Conservation (phyloP, 1,140 invertebrate genomes). For the Metopolophium dirhodum region DNA sequence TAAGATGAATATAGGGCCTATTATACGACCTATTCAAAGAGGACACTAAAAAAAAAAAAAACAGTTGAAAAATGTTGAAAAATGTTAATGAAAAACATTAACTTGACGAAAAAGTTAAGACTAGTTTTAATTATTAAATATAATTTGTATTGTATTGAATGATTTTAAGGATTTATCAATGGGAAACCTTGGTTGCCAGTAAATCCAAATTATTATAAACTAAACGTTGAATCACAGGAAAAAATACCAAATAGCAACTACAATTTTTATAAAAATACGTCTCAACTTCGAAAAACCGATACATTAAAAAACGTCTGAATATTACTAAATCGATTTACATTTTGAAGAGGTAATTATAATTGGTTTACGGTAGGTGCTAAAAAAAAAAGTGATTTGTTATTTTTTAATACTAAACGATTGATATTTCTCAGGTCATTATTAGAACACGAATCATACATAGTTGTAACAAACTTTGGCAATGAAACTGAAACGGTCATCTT, state of each 20-base stretch:
- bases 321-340: constrained; percentile 34
- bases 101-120: too few relatives aligned
- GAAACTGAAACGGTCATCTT: not conserved
- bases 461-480: not conserved
- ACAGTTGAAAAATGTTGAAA: too few relatives aligned
- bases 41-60: too few relatives aligned
- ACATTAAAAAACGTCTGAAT: too few relatives aligned
- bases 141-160: too few relatives aligned
- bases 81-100: too few relatives aligned
- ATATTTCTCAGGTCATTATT: not conserved
- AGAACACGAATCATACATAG: not conserved
- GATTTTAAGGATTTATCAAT: not conserved
- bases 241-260: not conserved
- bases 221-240: constrained; percentile 64
- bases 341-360: constrained; percentile 9
- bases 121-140: too few relatives aligned
- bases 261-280: constrained; percentile 54
- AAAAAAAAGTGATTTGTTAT: too few relatives aligned
- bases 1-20: too few relatives aligned
- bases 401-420: too few relatives aligned
- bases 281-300: constrained; percentile 50
- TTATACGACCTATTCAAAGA: too few relatives aligned
- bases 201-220: constrained; percentile 65
- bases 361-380: fast-evolving
- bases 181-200: constrained; percentile 74